Evolutionary conservation across 2,113 vertebrate genomes (phyloP).

Genomic region (Phylloscopus trochilus): DNA sequence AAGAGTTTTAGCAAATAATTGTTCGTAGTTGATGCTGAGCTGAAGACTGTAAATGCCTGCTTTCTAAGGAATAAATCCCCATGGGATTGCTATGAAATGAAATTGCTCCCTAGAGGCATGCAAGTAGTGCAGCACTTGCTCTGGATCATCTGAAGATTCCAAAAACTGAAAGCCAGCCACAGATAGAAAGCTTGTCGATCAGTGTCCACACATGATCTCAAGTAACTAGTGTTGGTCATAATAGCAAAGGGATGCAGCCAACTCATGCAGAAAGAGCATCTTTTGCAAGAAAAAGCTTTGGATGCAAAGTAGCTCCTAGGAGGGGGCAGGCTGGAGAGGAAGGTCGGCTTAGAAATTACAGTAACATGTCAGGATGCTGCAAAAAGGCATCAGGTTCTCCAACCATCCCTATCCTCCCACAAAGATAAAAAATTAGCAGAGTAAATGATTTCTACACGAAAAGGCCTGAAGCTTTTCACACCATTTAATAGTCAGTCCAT

Average conservation of each 20-base stretch:
- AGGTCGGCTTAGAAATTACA: neutral
- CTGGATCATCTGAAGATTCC: neutral
- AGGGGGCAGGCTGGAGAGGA: neutral
- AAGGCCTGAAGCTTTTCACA: neutral
- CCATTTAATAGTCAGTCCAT: neutral
- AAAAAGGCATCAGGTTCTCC: neutral
- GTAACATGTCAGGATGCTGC: neutral
- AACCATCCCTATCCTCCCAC: neutral
- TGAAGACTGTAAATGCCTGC: neutral
- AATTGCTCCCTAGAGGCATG: neutral
- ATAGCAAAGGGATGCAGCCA: neutral
- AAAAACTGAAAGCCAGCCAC: neutral
- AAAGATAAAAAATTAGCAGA: neutral
- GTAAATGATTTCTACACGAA: neutral
- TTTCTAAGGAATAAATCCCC: neutral
- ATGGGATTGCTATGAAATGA: neutral
- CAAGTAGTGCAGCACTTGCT: neutral
- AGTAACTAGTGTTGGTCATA: neutral
- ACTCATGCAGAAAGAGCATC: neutral
- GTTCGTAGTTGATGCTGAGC: neutral
- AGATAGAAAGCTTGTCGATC: neutral
- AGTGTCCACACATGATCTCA: neutral
- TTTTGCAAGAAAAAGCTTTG: neutral
- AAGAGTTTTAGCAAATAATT: neutral
- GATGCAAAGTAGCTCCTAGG: neutral